Evolutionary conservation across 2,888 invertebrate species (phyloP).

Genomic region (Hemaris fuciformis): DNA sequence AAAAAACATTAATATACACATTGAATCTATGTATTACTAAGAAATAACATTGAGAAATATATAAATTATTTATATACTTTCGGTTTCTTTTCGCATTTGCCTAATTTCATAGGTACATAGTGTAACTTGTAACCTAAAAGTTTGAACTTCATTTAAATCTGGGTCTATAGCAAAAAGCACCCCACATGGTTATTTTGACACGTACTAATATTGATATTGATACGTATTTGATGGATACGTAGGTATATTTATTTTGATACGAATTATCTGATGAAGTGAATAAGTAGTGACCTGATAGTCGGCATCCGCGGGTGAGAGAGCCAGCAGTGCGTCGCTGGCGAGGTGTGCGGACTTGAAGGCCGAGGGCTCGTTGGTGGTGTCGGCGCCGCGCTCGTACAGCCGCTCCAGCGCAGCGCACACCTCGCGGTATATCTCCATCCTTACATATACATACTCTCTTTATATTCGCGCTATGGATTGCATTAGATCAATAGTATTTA

Average conservation of each 20-base stretch:
- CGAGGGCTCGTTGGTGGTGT: slow-evolving; percentile 55
- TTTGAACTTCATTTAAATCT: too few species aligned
- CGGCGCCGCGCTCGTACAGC: slow-evolving; percentile 82
- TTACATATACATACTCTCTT: slow-evolving; percentile 52
- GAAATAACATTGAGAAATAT: too few species aligned
- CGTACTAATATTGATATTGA: too few species aligned
- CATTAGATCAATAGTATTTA: background rate
- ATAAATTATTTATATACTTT: too few species aligned
- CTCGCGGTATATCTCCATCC: slow-evolving; percentile 94
- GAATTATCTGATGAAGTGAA: too few species aligned
- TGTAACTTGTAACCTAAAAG: too few species aligned
- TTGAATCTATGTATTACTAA: background rate
- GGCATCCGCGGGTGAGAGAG: slow-evolving; percentile 67
- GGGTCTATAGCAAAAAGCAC: too few species aligned
- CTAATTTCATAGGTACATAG: too few species aligned
- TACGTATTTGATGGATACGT: too few species aligned
- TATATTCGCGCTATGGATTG: background rate
- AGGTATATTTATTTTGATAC: too few species aligned
- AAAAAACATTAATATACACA: slow-evolving; percentile 21
- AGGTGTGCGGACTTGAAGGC: background rate
- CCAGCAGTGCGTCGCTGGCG: slow-evolving; percentile 45
- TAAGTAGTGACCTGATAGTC: slow-evolving; percentile 60
- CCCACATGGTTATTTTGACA: too few species aligned
- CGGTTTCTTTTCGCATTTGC: too few species aligned
- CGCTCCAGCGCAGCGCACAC: slow-evolving; percentile 89